Conservation (phyloP, 2,888 invertebrate species). For the Drosophila neonasuta region DNA sequence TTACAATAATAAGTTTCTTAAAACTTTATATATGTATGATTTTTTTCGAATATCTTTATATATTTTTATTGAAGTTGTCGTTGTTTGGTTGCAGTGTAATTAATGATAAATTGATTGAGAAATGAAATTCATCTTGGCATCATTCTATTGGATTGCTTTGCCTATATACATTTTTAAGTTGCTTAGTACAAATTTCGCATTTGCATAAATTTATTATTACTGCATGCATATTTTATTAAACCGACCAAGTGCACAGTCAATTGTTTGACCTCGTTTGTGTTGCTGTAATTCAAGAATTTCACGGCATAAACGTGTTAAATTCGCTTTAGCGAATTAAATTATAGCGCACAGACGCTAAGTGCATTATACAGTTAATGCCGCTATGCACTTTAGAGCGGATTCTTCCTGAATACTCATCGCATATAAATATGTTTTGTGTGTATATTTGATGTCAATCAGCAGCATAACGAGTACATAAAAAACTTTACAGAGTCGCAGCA, state of each 20-base stretch:
- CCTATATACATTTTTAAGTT: not conserved
- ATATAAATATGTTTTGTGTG: not conserved
- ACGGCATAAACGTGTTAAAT: not conserved
- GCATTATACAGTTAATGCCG: conserved; percentile 4
- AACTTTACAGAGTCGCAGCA: no score
- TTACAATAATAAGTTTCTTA: no score
- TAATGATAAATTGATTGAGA: no score
- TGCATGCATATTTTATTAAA: not conserved
- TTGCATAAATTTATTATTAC: not conserved
- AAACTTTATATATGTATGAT: no score
- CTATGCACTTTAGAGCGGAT: not conserved
- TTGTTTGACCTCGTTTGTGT: not conserved
- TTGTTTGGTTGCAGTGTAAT: no score
- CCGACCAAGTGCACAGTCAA: not conserved
- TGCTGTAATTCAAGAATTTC: not conserved
- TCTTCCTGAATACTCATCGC: conserved; percentile 9
- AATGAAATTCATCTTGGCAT: no score
- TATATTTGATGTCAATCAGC: conserved; percentile 11
- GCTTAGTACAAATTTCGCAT: not conserved
- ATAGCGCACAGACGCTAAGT: not conserved
- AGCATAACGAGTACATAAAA: conserved; percentile 1
- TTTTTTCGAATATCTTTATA: no score
- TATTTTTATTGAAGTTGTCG: no score
- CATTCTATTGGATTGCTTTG: no score
- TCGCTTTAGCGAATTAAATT: not conserved